A percentile compares a stretch with the other conserved stretches of the same genome.
phyloP scores from a whole-genome alignment of 2,113 vertebrate genomes.

The Psittacula cyanocephala region DNA sequence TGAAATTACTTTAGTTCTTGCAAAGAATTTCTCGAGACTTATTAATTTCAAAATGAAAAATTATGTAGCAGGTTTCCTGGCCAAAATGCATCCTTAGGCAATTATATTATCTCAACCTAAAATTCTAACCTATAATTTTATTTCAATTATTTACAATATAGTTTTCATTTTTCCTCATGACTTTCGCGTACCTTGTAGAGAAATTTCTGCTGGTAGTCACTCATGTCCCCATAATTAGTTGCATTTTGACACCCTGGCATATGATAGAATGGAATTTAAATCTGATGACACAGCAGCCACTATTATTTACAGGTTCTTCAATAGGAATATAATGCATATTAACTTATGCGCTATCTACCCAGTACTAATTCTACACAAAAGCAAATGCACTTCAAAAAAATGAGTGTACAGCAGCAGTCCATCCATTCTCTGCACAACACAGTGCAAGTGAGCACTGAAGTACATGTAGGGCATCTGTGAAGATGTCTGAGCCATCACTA shows the following conservation, averaged over 20 bases:
- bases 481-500: neutral
- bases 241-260: neutral
- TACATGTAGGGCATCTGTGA: fast-evolving
- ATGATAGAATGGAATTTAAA: neutral
- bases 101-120: neutral
- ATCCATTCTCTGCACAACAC: neutral
- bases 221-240: neutral
- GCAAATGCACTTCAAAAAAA: neutral
- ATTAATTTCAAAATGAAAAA: neutral
- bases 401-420: too few relatives aligned
- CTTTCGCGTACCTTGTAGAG: neutral
- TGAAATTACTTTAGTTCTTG: neutral
- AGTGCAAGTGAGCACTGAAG: neutral
- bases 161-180: neutral
- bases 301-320: neutral
- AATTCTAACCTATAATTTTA: neutral
- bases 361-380: neutral
- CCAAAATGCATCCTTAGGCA: neutral
- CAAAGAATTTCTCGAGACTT: neutral
- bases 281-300: neutral
- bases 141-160: neutral
- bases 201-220: neutral
- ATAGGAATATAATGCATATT: neutral
- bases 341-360: neutral
- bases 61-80: neutral